Base-by-base conservation (phyloP, 1,140 invertebrate species). In the Drosophila tropicalis region DNA sequence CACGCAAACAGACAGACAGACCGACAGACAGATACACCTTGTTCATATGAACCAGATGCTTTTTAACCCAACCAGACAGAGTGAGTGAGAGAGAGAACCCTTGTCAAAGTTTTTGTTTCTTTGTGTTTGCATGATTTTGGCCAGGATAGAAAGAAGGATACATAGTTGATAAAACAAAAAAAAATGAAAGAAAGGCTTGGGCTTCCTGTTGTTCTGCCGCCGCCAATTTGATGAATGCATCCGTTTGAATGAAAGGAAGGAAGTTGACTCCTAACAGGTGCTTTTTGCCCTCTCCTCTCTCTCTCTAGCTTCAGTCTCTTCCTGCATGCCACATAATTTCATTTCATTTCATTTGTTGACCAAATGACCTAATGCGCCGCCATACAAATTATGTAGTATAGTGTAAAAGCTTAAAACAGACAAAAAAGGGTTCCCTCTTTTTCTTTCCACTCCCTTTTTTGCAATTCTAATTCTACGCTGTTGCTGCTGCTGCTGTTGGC, bases 161-260 rank as follows among this genome's bases (percentile, higher is more conserved):
- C 19, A 51, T 19, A 51, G 44, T 51, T 51, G 44, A 51, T 51
- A 51, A 51, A 51, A 29, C 25, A 29, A 29, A 22, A 22, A 22
- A 22, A 29, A 29, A 29, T 29, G 29, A 29, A 51, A 51, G 44
- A 51, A 51, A 51, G 44, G 44, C 44, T 51, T 66, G 47, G 5
- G 51, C 76, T 83, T 83, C 80, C 75, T 79, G 72, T 82, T 76
- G 70, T 29, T 29, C 29, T 29, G 68, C 40, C 60, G 69, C 84
- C 72, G 80, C 82, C 83, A 90, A 90, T 81, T 90, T 90, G 87
- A 90, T 90, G 87, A 81, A 90, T 90, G 87, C 87, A 90, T 90
- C 87, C 87, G 76, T 87, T 89, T 87, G 84, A 87, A 84, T 69
- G 64, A 62, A 62, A 77, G 64, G 41, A 76, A 83, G 79, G 80